These are phyloP conservation scores for Alexandromys fortis DNA, from an alignment of 2,113 vertebrate genomes.

Conservation along the genomic window DNA sequence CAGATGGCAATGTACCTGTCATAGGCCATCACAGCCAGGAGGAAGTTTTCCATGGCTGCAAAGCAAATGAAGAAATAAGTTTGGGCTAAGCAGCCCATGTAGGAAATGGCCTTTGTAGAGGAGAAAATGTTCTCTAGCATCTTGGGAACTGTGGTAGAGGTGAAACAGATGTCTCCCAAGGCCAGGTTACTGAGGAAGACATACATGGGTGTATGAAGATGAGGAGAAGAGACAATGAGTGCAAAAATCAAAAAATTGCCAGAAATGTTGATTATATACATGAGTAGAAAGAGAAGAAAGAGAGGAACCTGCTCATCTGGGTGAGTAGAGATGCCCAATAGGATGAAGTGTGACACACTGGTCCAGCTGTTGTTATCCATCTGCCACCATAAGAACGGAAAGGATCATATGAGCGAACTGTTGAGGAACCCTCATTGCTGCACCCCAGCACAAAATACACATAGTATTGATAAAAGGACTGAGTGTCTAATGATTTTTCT, in stretches of 20 bases:
- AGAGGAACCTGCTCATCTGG: constrained; percentile 67
- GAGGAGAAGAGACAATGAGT: constrained; percentile 54
- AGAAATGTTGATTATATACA: constrained; percentile 67
- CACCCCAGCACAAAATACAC: not conserved
- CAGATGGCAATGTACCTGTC: constrained; percentile 75
- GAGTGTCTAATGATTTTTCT: not conserved
- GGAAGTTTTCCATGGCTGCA: constrained; percentile 76
- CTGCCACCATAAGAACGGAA: constrained; percentile 24
- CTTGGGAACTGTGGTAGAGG: constrained; percentile 70
- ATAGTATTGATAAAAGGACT: not conserved
- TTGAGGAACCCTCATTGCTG: not conserved
- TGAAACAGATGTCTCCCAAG: constrained; percentile 73
- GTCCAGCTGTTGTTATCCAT: constrained; percentile 62
- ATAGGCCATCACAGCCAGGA: constrained; percentile 74
- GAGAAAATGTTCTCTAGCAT: constrained; percentile 77
- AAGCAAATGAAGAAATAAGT: constrained; percentile 79
- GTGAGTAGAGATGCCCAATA: constrained; percentile 74
- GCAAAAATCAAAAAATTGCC: constrained; percentile 68
- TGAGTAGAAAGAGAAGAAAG: constrained; percentile 74
- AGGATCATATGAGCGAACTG: not conserved
- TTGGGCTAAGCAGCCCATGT: constrained; percentile 69
- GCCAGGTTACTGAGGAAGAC: constrained; percentile 76
- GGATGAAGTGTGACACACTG: constrained; percentile 72
- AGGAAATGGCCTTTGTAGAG: constrained; percentile 68
- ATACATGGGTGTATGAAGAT: constrained; percentile 74